Evolutionary conservation across 2,888 invertebrate genomes (phyloP).

Genomic region (Ypsolopha scabrella): DNA sequence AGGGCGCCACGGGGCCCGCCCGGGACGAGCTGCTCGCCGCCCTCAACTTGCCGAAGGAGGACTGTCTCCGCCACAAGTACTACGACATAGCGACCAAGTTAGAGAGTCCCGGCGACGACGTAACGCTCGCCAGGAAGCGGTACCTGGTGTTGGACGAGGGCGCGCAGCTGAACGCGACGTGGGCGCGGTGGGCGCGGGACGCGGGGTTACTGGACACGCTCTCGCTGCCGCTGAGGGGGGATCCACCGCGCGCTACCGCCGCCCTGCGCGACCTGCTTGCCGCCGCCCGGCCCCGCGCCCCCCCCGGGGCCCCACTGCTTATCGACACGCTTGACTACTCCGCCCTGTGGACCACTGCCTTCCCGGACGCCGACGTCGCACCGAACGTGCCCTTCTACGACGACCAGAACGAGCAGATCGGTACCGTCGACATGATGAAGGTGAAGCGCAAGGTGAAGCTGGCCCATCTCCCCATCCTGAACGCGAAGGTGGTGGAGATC

Average conservation of each 20-base stretch:
- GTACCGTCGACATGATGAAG: constrained; percentile 21
- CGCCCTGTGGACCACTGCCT: constrained; percentile 19
- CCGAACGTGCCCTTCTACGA: constrained; percentile 20
- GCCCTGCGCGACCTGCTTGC: constrained; percentile 10
- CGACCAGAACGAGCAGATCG: constrained; percentile 16
- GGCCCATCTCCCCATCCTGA: constrained; percentile 16
- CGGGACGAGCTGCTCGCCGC: not conserved
- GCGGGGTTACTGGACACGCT: constrained; percentile 11
- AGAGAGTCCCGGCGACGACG: constrained; percentile 17
- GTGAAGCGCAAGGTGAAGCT: constrained; percentile 18
- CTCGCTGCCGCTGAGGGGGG: constrained; percentile 11
- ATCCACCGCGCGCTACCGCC: constrained; percentile 7
- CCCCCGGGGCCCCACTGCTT: constrained; percentile 17
- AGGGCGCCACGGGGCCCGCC: not conserved
- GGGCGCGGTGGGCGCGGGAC: constrained; percentile 8
- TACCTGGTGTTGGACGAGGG: constrained; percentile 14
- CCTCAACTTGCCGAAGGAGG: constrained; percentile 11
- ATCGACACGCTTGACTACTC: constrained; percentile 21
- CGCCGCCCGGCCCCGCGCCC: constrained; percentile 9
- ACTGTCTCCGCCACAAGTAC: constrained; percentile 17
- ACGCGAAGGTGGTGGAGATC: constrained; percentile 22
- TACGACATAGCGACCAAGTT: constrained; percentile 18
- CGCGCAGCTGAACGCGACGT: constrained; percentile 12
- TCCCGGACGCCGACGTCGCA: constrained; percentile 14
- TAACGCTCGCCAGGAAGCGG: constrained; percentile 12